Conservation (phyloP, 2,888 invertebrate species). For the Urechis unicinctus region DNA sequence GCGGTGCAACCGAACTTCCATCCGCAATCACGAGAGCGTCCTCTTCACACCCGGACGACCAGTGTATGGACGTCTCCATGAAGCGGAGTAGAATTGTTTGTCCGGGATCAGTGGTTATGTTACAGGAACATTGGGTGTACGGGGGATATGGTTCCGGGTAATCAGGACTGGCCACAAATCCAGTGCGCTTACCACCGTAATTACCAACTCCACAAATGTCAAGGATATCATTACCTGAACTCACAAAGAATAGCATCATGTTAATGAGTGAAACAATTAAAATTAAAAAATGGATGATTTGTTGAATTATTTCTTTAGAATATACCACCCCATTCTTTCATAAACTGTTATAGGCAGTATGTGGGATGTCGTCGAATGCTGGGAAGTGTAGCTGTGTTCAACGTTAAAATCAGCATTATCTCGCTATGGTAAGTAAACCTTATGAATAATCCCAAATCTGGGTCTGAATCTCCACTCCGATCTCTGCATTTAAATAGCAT, state of each 20-base stretch:
- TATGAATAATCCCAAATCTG: too few relatives aligned
- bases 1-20: neutral
- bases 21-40: neutral
- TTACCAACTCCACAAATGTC: neutral
- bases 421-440: too few relatives aligned
- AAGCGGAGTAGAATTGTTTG: neutral
- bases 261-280: too few relatives aligned
- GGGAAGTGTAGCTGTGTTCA: too few relatives aligned
- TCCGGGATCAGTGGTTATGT: neutral
- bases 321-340: too few relatives aligned
- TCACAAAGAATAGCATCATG: too few relatives aligned
- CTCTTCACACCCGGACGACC: neutral
- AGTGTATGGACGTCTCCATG: neutral
- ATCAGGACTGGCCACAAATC: neutral
- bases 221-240: neutral
- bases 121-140: neutral
- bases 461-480: too few relatives aligned
- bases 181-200: too few relatives aligned
- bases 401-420: too few relatives aligned
- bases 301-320: neutral
- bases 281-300: neutral
- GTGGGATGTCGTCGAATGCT: too few relatives aligned
- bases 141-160: neutral
- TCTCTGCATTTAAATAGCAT: too few relatives aligned
- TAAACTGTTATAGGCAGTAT: too few relatives aligned